phyloP scores from a whole-genome alignment of 2,888 invertebrate genomes.

The Athripsodes cinereus region DNA sequence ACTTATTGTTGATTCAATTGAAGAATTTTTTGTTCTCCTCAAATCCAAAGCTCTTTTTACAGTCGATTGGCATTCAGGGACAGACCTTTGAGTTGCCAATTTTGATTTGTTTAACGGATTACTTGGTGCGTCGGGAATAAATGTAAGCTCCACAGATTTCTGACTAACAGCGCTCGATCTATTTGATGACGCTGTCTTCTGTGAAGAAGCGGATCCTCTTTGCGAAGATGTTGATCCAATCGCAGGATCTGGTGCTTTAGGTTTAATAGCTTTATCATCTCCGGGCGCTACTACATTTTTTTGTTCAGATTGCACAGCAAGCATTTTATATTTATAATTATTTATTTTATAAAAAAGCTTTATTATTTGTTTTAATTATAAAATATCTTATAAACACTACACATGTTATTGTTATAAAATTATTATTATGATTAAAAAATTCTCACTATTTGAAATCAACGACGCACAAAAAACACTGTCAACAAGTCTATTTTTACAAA shows the following conservation, averaged over 20 bases:
- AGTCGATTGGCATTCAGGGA: conserved; percentile 46
- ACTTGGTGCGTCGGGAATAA: conserved; percentile 42
- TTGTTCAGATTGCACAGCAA: conserved; percentile 45
- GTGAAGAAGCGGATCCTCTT: conserved; percentile 41
- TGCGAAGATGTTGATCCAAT: conserved; percentile 34
- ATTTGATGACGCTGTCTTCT: conserved; percentile 44
- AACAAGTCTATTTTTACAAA: too few species aligned
- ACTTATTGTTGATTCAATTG: conserved; percentile 50
- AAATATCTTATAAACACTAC: background rate
- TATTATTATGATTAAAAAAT: too few species aligned
- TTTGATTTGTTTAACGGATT: conserved; percentile 47
- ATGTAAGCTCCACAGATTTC: conserved; percentile 53
- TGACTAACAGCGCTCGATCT: conserved; percentile 56
- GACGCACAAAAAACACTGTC: too few species aligned
- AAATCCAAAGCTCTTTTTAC: conserved; percentile 42
- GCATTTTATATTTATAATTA: conserved; percentile 41
- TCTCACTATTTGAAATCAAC: too few species aligned
- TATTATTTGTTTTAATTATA: background rate
- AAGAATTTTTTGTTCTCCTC: conserved; percentile 46
- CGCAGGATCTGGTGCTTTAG: conserved; percentile 26
- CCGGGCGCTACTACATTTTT: conserved; percentile 30
- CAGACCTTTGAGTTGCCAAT: conserved; percentile 43
- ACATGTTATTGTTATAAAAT: too few species aligned
- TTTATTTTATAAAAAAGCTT: background rate
- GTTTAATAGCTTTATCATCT: conserved; percentile 14